Evolutionary conservation across 2,113 vertebrate species (phyloP).

Genomic region (Phylloscopus trochiloides): DNA sequence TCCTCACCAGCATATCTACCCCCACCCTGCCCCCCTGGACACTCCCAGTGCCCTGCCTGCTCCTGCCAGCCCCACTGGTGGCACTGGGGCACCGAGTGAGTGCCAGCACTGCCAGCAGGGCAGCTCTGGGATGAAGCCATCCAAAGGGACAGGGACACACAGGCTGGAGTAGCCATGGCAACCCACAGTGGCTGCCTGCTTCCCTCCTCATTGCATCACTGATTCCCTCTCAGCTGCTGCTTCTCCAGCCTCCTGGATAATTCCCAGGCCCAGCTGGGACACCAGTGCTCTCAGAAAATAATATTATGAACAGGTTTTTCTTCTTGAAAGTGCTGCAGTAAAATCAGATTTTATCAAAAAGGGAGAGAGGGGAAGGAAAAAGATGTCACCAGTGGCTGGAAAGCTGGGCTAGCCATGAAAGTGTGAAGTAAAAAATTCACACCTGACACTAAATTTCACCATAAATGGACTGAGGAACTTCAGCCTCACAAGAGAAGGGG

Average conservation of each 20-base stretch:
- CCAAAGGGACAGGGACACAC: neutral
- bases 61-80: rapidly evolving
- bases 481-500: neutral
- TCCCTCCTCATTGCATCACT: neutral
- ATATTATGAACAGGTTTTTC: neutral
- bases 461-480: neutral
- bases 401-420: neutral
- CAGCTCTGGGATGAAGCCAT: neutral
- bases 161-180: neutral
- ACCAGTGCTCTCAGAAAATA: neutral
- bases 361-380: neutral
- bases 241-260: neutral
- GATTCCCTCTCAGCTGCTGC: neutral
- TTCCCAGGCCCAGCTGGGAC: neutral
- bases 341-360: neutral
- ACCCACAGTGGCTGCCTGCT: neutral
- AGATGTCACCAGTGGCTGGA: neutral
- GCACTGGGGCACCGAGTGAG: neutral
- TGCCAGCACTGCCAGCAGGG: neutral
- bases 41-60: neutral
- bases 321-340: neutral
- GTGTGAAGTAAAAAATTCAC: neutral
- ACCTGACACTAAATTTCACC: neutral
- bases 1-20: rapidly evolving
- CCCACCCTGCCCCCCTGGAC: neutral